Evolutionary conservation across 1,140 invertebrate species (phyloP).

Genomic region (Akabosia matsudoensis): DNA sequence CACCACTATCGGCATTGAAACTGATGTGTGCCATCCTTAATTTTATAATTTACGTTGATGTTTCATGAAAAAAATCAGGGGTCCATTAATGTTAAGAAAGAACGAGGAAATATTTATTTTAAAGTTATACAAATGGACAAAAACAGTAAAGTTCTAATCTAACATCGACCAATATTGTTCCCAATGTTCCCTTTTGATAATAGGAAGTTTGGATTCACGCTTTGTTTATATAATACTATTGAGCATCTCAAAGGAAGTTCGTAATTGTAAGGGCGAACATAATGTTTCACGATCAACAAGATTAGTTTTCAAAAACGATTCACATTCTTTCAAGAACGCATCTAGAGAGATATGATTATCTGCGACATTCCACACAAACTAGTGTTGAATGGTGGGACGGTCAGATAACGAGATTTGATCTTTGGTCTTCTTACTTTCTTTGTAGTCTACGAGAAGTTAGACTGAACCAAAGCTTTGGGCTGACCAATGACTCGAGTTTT

Average conservation of each 20-base stretch:
- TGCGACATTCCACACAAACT: conserved; percentile 6
- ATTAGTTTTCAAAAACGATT: too few species aligned
- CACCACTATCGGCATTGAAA: background rate
- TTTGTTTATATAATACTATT: too few species aligned
- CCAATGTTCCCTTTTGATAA: background rate
- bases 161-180: conserved; percentile 18
- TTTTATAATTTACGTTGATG: conserved; percentile 19
- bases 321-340: too few species aligned
- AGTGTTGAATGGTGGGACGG: background rate
- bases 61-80: too few species aligned
- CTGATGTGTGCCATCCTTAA: background rate
- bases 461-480: too few species aligned
- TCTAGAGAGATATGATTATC: background rate
- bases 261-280: background rate
- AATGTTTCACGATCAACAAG: too few species aligned
- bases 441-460: too few species aligned
- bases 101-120: too few species aligned
- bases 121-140: too few species aligned
- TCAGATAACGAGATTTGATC: background rate
- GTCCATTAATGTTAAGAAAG: too few species aligned
- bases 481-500: too few species aligned
- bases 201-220: background rate
- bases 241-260: background rate
- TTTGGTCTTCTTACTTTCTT: too few species aligned
- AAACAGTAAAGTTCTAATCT: background rate